Conservation (phyloP, 2,113 vertebrate species). For the Candoia aspera region DNA sequence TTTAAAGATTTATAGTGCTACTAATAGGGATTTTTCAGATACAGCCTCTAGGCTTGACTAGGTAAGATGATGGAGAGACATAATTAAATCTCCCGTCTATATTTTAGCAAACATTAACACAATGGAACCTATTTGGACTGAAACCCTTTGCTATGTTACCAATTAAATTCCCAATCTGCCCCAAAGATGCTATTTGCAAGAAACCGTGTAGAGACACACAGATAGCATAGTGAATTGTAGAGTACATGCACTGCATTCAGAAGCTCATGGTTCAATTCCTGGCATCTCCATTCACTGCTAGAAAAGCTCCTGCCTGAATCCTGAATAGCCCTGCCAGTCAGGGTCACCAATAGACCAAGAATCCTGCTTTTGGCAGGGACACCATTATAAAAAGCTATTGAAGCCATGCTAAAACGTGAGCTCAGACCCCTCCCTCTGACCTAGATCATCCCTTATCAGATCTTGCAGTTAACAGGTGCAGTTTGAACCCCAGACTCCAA, state of each 20-base stretch:
- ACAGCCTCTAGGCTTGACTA: neutral
- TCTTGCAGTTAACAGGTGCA: neutral
- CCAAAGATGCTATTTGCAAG: neutral
- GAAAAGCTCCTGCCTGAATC: neutral
- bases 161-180: neutral
- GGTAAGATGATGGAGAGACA: neutral
- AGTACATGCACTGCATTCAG: neutral
- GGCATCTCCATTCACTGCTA: neutral
- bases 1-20: neutral
- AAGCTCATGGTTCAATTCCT: neutral
- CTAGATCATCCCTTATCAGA: neutral
- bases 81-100: neutral
- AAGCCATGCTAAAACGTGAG: neutral
- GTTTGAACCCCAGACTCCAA: neutral
- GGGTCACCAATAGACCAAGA: neutral
- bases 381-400: neutral
- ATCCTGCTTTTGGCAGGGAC: neutral
- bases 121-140: neutral
- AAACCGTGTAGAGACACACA: no score
- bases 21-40: neutral
- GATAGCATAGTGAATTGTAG: neutral
- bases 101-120: neutral
- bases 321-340: neutral
- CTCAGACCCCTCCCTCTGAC: neutral
- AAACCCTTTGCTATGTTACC: neutral